Conservation (phyloP, 2,113 vertebrate species). For the Lepus europaeus region DNA sequence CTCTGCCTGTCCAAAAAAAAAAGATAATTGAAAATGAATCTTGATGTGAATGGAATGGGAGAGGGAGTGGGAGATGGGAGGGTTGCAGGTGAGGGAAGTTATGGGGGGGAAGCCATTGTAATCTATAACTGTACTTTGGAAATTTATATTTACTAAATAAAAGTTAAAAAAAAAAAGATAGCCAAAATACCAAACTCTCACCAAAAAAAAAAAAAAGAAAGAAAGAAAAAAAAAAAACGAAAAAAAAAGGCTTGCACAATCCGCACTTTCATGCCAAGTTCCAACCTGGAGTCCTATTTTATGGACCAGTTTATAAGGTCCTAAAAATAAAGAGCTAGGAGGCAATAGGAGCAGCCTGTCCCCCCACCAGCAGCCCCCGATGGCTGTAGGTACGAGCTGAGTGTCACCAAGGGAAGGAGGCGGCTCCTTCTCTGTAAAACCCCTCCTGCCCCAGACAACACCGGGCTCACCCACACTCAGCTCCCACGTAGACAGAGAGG, state of each 20-base stretch:
- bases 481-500: not conserved
- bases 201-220: not conserved
- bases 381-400: not conserved
- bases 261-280: slow-evolving; percentile 63
- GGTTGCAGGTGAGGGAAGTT: too few relatives aligned
- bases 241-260: not conserved
- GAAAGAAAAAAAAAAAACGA: too few relatives aligned
- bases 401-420: not conserved
- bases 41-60: too few relatives aligned
- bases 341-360: slow-evolving; percentile 36
- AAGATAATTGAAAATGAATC: too few relatives aligned
- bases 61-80: too few relatives aligned
- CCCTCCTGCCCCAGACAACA: not conserved
- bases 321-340: slow-evolving; percentile 39
- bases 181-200: not conserved
- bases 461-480: accelerated
- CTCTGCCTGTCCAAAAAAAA: too few relatives aligned
- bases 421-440: accelerated
- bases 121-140: too few relatives aligned
- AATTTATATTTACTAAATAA: too few relatives aligned
- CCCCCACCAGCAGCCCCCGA: not conserved
- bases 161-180: not conserved
- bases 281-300: slow-evolving; percentile 34
- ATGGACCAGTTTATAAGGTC: slow-evolving; percentile 59
- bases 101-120: too few relatives aligned